Evolutionary conservation across 1,140 invertebrate species (phyloP).

Genomic region (Calliopsis andreniformis): DNA sequence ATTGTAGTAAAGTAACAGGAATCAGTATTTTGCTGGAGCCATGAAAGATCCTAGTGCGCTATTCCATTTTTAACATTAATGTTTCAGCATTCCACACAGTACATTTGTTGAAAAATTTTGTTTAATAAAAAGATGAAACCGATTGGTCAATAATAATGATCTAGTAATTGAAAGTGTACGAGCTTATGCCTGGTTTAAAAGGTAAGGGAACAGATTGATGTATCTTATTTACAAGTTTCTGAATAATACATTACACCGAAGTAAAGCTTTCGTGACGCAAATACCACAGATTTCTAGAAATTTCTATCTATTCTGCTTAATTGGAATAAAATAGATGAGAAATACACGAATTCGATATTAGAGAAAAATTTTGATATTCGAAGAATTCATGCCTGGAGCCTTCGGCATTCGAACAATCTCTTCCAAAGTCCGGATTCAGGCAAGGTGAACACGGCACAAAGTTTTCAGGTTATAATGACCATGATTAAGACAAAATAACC

Average conservation of each 20-base stretch:
- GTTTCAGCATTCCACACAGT: too few relatives aligned
- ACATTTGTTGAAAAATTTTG: too few relatives aligned
- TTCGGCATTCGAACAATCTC: slow-evolving; percentile 5
- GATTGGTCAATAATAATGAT: too few relatives aligned
- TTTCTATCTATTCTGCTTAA: not conserved
- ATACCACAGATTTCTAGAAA: not conserved
- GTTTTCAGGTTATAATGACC: slow-evolving; percentile 34
- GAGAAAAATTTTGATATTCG: slow-evolving; percentile 36
- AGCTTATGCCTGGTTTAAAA: too few relatives aligned
- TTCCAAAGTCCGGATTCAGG: slow-evolving; percentile 2
- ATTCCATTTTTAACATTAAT: too few relatives aligned
- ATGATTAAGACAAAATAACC: slow-evolving; percentile 43
- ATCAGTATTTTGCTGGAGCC: too few relatives aligned
- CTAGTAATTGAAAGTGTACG: too few relatives aligned
- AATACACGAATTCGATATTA: not conserved
- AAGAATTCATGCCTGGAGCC: slow-evolving; percentile 13
- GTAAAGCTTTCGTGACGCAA: slow-evolving; percentile 1
- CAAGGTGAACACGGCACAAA: slow-evolving; percentile 13
- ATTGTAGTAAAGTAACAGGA: too few relatives aligned
- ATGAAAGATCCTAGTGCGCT: too few relatives aligned
- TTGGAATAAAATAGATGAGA: not conserved
- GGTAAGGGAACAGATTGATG: too few relatives aligned
- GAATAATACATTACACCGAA: not conserved
- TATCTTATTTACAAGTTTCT: too few relatives aligned
- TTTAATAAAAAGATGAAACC: too few relatives aligned